Evolutionary conservation across 2,113 vertebrate species (phyloP).

Genomic region (Megatriorchis doriae): DNA sequence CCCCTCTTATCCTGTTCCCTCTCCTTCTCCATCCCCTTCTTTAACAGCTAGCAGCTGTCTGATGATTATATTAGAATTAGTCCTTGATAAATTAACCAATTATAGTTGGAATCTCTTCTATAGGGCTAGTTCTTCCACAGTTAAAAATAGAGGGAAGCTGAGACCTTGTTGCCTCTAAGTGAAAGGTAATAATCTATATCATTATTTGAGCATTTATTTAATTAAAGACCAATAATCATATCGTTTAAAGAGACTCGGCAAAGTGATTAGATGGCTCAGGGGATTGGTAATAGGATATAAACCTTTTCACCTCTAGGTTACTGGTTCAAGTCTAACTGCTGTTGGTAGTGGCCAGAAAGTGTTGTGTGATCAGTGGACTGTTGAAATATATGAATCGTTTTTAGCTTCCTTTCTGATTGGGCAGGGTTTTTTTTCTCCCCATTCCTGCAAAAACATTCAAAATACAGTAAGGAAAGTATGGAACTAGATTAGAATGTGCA

Average conservation of each 20-base stretch:
- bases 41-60: neutral
- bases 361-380: neutral
- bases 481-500: neutral
- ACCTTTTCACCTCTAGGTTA: neutral
- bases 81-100: neutral
- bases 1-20: neutral
- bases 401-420: neutral
- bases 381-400: rapidly evolving
- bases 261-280: neutral
- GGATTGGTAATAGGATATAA: neutral
- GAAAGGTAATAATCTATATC: neutral
- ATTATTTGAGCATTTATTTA: neutral
- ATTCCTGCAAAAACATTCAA: neutral
- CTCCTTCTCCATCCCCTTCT: neutral
- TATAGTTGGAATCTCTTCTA: neutral
- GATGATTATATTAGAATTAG: neutral
- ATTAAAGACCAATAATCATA: neutral
- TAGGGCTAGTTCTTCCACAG: neutral
- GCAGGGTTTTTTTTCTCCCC: rapidly evolving
- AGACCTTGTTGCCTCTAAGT: neutral
- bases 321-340: neutral
- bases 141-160: neutral
- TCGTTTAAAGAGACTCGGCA: neutral
- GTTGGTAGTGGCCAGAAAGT: neutral
- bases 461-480: neutral